Conservation (phyloP, 2,113 vertebrate species). For the Chiloscyllium plagiosum region DNA sequence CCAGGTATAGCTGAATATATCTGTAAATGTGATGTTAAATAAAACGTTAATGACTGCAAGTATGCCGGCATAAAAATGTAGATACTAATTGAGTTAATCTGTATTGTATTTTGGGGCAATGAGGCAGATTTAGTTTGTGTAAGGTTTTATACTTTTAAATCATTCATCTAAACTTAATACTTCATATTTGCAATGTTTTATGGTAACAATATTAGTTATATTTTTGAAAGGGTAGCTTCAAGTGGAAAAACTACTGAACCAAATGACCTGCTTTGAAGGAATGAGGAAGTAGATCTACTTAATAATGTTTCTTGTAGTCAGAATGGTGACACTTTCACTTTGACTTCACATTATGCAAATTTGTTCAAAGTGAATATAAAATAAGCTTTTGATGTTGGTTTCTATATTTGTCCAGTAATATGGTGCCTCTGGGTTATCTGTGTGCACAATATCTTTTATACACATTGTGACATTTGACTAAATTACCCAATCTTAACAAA, state of each 20-base stretch:
- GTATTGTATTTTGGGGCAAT: not conserved
- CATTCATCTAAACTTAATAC: not conserved
- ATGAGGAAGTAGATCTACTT: not conserved
- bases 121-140: not conserved
- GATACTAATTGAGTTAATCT: not conserved
- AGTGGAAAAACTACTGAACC: not conserved
- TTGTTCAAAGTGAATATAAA: not conserved
- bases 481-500: not conserved
- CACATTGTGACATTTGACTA: too few species aligned
- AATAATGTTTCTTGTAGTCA: not conserved
- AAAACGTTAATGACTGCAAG: not conserved
- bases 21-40: not conserved
- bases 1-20: conserved; percentile 49
- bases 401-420: not conserved
- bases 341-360: not conserved
- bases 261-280: not conserved
- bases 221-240: not conserved
- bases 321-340: not conserved
- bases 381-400: not conserved
- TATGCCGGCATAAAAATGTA: not conserved
- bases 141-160: not conserved
- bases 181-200: not conserved
- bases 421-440: not conserved
- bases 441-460: not conserved
- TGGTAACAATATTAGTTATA: not conserved